A percentile compares a stretch with the other conserved stretches of the same genome.
Conservation (phyloP, 2,888 invertebrate genomes). For the Sussaba pulchella region DNA sequence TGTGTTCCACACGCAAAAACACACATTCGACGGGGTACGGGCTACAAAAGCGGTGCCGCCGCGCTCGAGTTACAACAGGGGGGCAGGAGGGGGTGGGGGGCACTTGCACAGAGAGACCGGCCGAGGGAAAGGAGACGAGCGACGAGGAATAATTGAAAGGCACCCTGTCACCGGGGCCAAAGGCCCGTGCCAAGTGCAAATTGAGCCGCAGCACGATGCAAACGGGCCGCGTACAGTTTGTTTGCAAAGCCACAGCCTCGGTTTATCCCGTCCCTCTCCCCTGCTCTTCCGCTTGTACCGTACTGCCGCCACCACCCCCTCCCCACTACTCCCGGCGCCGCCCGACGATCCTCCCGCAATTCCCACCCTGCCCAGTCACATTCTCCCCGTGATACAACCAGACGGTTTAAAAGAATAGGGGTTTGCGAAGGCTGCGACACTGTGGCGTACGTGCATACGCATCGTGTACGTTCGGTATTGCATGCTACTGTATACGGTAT, state of each 20-base stretch:
- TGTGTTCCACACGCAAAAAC: conserved; percentile 56
- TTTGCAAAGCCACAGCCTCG: conserved; percentile 66
- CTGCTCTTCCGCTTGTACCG: conserved; percentile 20
- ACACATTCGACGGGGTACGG: conserved; percentile 50
- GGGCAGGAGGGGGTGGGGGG: conserved; percentile 10
- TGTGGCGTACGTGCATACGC: not conserved
- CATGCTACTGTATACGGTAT: too few relatives aligned
- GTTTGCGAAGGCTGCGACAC: conserved; percentile 23
- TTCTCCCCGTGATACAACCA: conserved; percentile 51
- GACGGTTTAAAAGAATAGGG: conserved; percentile 48
- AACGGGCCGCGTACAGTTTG: conserved; percentile 69
- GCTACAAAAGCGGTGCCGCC: conserved; percentile 61
- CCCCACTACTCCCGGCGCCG: not conserved
- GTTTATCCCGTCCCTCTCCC: conserved; percentile 28
- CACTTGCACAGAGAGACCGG: conserved; percentile 33
- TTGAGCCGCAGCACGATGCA: conserved; percentile 72
- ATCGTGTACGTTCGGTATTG: not conserved
- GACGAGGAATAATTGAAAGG: conserved; percentile 78
- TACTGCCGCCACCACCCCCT: not conserved
- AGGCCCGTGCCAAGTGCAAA: conserved; percentile 77
- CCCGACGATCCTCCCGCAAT: too few relatives aligned
- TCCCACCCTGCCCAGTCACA: too few relatives aligned
- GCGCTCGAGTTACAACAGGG: conserved; percentile 59
- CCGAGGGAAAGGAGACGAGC: conserved; percentile 64
- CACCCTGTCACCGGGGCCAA: conserved; percentile 72